Percentiles rank a stretch among this genome's conserved stretches.
These are phyloP conservation scores for Hirtodrosophila confusa DNA, from an alignment of 2,888 invertebrate genomes.

Conservation along the genomic window DNA sequence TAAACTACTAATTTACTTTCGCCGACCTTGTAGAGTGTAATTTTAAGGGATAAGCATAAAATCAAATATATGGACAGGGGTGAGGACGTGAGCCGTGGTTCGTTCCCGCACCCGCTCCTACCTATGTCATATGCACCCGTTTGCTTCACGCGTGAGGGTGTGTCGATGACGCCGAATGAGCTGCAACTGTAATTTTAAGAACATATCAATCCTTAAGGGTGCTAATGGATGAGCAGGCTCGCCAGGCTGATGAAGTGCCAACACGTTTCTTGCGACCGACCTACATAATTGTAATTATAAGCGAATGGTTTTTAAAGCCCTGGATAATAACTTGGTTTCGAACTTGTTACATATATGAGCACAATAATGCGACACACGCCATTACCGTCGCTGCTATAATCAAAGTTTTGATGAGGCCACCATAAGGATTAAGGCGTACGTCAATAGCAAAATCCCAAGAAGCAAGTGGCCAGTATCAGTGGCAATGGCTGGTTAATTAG, in stretches of 20 bases:
- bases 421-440: slow-evolving; percentile 23
- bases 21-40: too few relatives aligned
- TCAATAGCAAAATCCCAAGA: slow-evolving; percentile 3
- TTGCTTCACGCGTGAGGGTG: neutral
- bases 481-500: slow-evolving; percentile 43
- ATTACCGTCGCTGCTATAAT: slow-evolving; percentile 9
- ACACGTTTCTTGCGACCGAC: slow-evolving; percentile 26
- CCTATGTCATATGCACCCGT: too few relatives aligned
- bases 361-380: slow-evolving; percentile 15
- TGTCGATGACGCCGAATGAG: neutral
- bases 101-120: too few relatives aligned
- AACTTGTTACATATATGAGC: slow-evolving; percentile 13
- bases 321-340: slow-evolving; percentile 39
- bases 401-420: slow-evolving; percentile 46
- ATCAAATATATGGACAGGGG: too few relatives aligned
- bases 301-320: slow-evolving; percentile 50
- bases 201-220: slow-evolving; percentile 5
- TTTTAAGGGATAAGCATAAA: too few relatives aligned
- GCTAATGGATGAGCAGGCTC: slow-evolving; percentile 5
- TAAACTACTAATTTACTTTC: too few relatives aligned
- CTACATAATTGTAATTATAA: slow-evolving; percentile 49
- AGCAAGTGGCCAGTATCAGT: slow-evolving; percentile 16
- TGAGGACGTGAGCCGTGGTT: too few relatives aligned
- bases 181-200: slow-evolving; percentile 1
- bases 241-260: slow-evolving; percentile 9